A percentile compares a stretch with the other conserved stretches of the same genome.
Conservation (phyloP, 2,113 vertebrate genomes). For the Vulpes vulpes region DNA sequence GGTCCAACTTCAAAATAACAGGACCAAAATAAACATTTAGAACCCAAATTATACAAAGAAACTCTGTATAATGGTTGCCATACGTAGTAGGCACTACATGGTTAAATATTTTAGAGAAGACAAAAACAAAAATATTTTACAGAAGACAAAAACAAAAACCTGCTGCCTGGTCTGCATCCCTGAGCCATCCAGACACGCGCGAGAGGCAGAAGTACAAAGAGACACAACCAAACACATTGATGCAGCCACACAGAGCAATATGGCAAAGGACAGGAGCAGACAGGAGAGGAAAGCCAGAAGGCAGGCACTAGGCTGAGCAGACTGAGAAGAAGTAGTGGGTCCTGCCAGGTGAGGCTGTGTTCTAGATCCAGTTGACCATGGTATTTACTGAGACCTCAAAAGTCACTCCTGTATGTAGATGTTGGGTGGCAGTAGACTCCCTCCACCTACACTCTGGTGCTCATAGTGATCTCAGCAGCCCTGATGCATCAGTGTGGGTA, state of each 20-base stretch:
- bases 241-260: background rate
- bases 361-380: background rate
- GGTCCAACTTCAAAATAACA: background rate
- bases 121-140: background rate
- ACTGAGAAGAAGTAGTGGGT: background rate
- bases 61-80: background rate
- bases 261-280: background rate
- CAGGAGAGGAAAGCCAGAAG: background rate
- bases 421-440: background rate
- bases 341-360: background rate
- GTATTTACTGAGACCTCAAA: background rate
- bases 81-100: background rate
- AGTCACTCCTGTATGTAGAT: background rate
- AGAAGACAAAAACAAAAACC: background rate
- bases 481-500: background rate
- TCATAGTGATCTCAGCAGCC: background rate
- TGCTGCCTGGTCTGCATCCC: background rate
- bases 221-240: background rate
- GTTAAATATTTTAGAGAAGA: conserved; percentile 1
- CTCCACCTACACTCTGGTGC: background rate
- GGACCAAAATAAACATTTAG: background rate
- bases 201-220: background rate
- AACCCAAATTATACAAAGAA: background rate
- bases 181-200: background rate
- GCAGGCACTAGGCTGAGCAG: background rate